These are phyloP conservation scores for Icerya purchasi DNA, from an alignment of 2,888 invertebrate genomes.

Conservation along the genomic window DNA sequence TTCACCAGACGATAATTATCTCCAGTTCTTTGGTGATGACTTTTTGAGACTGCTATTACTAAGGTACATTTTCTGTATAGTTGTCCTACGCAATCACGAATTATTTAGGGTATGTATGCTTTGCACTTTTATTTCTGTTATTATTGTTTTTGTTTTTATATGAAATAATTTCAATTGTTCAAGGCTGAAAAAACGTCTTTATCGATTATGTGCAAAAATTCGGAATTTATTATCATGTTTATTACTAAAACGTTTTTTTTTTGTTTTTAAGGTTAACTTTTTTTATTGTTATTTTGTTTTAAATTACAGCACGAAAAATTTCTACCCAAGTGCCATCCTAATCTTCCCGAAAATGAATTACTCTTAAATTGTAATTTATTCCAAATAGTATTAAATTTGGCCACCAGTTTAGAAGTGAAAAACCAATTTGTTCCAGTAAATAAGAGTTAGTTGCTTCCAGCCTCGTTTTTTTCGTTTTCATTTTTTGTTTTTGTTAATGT, in stretches of 20 bases:
- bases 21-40: slow-evolving; percentile 86
- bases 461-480: no score
- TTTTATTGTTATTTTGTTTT: no score
- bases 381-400: slow-evolving; percentile 60
- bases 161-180: no score
- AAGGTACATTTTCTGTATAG: slow-evolving; percentile 83
- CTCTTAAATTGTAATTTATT: slow-evolving; percentile 62
- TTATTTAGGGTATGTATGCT: slow-evolving; percentile 38
- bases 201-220: no score
- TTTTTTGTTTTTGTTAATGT: no score
- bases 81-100: slow-evolving; percentile 68
- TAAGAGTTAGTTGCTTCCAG: no score
- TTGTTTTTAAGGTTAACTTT: no score
- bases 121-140: no score
- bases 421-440: slow-evolving; percentile 38
- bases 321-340: slow-evolving; percentile 56
- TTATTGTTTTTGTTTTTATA: no score
- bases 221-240: no score
- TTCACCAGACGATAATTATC: slow-evolving; percentile 39
- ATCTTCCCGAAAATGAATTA: slow-evolving; percentile 66
- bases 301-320: not conserved
- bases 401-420: slow-evolving; percentile 61
- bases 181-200: no score
- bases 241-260: no score
- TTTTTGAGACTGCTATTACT: slow-evolving; percentile 71